A percentile compares a stretch with the other conserved stretches of the same genome.
These are phyloP conservation scores for Drosophila setifemur DNA, from an alignment of 1,140 invertebrate species.

Conservation along the genomic window DNA sequence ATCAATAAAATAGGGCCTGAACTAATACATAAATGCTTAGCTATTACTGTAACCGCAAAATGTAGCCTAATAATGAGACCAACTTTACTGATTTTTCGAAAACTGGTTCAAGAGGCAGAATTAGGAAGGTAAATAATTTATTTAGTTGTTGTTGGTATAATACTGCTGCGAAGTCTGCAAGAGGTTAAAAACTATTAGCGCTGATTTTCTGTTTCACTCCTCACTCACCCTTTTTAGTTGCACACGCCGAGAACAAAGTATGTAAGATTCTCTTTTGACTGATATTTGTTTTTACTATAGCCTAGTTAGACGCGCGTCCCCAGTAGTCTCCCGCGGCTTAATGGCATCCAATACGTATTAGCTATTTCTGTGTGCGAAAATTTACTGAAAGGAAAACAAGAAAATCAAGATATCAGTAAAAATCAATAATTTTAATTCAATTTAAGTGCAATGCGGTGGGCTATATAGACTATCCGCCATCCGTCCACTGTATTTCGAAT, in stretches of 20 bases:
- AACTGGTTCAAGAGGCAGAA: constrained; percentile 6
- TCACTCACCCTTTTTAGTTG: constrained; percentile 36
- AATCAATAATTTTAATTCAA: constrained; percentile 79
- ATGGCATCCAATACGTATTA: constrained; percentile 33
- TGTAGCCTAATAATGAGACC: background rate
- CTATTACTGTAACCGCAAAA: constrained; percentile 4
- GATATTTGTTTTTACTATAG: constrained; percentile 37
- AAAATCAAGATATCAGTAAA: constrained; percentile 33
- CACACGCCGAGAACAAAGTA: constrained; percentile 24
- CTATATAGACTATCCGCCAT: too few species aligned
- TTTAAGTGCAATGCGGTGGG: constrained; percentile 57
- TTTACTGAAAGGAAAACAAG: constrained; percentile 51
- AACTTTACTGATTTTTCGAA: constrained; percentile 38
- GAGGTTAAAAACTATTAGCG: background rate
- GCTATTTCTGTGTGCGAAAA: constrained; percentile 38
- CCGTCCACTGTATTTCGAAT: background rate
- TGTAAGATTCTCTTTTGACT: too few species aligned
- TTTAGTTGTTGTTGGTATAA: constrained; percentile 49
- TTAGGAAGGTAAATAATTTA: constrained; percentile 15
- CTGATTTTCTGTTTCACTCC: background rate
- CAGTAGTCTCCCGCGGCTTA: background rate
- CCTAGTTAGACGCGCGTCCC: constrained; percentile 51
- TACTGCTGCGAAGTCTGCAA: constrained; percentile 65
- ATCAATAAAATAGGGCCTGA: too few species aligned
- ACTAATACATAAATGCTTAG: background rate